Percentiles rank a stretch among this genome's conserved stretches.
phyloP scores from a whole-genome alignment of 64 coral and sea anemone genomes.

The Montipora foliosa region DNA sequence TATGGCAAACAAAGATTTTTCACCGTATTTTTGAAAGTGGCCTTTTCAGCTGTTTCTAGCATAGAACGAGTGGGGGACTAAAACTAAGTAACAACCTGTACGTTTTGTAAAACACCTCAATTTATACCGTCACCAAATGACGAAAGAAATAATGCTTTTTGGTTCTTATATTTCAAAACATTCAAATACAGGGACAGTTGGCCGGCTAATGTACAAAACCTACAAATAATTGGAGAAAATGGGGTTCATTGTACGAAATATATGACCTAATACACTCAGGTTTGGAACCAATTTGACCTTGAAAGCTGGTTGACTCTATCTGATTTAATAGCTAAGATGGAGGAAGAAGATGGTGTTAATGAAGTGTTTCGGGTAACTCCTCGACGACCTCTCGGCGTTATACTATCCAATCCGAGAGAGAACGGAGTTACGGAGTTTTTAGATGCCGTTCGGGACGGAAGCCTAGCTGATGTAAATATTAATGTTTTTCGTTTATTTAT shows the following conservation, averaged over 20 bases:
- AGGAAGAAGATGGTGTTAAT: neutral
- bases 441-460: constrained; percentile 8
- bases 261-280: neutral
- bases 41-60: too few species aligned
- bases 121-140: neutral
- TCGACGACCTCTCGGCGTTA: neutral
- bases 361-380: neutral
- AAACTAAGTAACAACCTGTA: too few species aligned
- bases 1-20: too few species aligned
- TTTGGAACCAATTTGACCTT: neutral
- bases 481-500: neutral
- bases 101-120: neutral
- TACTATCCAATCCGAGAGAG: constrained; percentile 44
- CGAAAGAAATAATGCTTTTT: neutral
- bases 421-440: constrained; percentile 45
- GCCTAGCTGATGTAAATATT: constrained; percentile 42
- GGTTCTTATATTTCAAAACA: neutral
- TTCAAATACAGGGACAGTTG: neutral
- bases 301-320: neutral
- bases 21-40: too few species aligned
- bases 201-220: too few species aligned
- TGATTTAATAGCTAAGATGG: neutral
- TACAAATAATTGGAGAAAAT: too few species aligned
- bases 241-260: neutral
- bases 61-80: too few species aligned